Evolutionary conservation across 2,113 vertebrate genomes (phyloP), one percentile per base, ranked within the genome.

Genomic region (Ochotona curzoniae): DNA sequence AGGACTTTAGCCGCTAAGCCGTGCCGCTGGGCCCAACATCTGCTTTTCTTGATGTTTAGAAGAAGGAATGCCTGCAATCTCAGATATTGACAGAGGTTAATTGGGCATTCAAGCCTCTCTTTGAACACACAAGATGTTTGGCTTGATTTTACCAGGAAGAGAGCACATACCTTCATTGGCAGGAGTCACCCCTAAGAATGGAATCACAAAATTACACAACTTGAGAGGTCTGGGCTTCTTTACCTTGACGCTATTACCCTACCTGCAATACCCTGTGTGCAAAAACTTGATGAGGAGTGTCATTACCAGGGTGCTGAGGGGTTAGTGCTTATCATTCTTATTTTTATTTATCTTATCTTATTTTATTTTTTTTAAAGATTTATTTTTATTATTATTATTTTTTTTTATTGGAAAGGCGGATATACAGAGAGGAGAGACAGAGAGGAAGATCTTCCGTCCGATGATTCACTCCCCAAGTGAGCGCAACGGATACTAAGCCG

Each of bases 151-250:
- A 61, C 51, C 81, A 76, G 63, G 15, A 44, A 66, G 64, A 60
- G 66, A 51, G 71, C 44, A 76, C 9, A 70, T 83, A 76, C 6
- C 87, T 76, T 76, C 23, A 82, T 57, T 95, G 63, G 18, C 44
- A 90, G 30, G n/a, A 75, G 60, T 81, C 60, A 84, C 32, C 17
- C 57, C 28, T 47, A 80, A 32, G 51, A 61, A 28, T 66, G 74
- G 35, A 90, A 90, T 94, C 81, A 38, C 14, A 84, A 78, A 94
- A 35, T 84, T 61, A 69, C 0, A 23, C 20, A 86, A 4, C 71
- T 94, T 89, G 74, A 93, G 64, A 67, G 49, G 85, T 67, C 18
- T 73, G 28, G 60, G n/a, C 61, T 81, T 94, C 20, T 61, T 87
- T 94, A 76, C 21, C 11, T 8, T 35, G 9, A 81, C 92, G 47